These are phyloP conservation scores for Brachylomia viminalis DNA, from an alignment of 2,888 invertebrate genomes.

Conservation along the genomic window DNA sequence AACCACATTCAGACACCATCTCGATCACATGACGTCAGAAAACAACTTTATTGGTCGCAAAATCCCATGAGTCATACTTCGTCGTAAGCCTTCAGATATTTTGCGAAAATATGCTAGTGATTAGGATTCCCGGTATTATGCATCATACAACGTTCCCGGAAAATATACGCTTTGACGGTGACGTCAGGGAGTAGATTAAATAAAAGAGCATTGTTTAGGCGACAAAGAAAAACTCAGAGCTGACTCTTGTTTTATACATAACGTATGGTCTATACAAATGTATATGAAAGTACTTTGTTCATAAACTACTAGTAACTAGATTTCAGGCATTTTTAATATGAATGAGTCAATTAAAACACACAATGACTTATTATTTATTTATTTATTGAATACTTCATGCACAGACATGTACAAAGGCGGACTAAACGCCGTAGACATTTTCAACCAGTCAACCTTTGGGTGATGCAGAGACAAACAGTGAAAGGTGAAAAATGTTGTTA, in stretches of 20 bases:
- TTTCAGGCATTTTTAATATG: background rate
- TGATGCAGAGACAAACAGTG: too few relatives aligned
- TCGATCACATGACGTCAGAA: conserved; percentile 22
- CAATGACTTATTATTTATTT: too few relatives aligned
- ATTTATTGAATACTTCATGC: too few relatives aligned
- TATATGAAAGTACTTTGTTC: background rate
- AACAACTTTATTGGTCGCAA: conserved; percentile 15
- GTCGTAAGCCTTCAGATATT: conserved; percentile 44
- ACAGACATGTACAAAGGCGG: too few relatives aligned
- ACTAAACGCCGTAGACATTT: too few relatives aligned
- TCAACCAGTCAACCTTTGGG: too few relatives aligned
- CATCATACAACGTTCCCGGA: conserved; percentile 41
- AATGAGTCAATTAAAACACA: too few relatives aligned
- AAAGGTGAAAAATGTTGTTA: too few relatives aligned
- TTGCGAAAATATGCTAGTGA: conserved; percentile 45
- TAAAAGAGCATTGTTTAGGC: conserved; percentile 13
- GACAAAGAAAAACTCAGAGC: background rate
- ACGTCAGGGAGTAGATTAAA: conserved; percentile 27
- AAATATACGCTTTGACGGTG: conserved; percentile 30
- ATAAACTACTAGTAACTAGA: background rate
- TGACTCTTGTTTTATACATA: background rate
- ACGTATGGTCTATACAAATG: background rate
- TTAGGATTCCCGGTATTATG: conserved; percentile 39
- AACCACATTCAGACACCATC: background rate
- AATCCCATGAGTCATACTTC: conserved; percentile 41